Base-by-base conservation (phyloP, 2,888 invertebrate genomes). In the Oasisia sp. region DNA sequence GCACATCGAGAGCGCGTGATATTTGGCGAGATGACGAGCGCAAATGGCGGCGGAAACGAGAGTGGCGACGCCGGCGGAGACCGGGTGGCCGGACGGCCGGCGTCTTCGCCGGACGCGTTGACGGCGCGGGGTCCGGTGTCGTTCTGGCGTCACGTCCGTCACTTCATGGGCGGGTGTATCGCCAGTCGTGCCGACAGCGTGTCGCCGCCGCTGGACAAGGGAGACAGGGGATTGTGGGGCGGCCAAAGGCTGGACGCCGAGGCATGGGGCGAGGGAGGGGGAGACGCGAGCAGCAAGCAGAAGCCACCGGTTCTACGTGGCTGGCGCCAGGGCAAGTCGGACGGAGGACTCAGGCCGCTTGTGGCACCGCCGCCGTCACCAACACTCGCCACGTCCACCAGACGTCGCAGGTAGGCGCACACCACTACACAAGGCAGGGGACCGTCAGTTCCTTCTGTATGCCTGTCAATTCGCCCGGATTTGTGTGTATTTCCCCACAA, bases 1-100 rank as follows among this genome's bases (percentile, higher is more conserved):
- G 7, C n/a, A 74, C 38, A 38, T 38, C 38, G 74, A 19, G 74
- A 74, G 74, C 27, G 27, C 74, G 27, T 27, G 74, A 74, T 27
- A 74, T 74, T 56, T 74, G 74, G 74, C 74, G n/a, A 19, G 74
- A 74, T 74, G 74, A 74, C 74, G 74, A 74, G n/a, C 74, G 19
- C 74, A 7, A n/a, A 74, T n/a, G 74, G 74, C 74, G 74, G 74
- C 74, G 27, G 74, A n/a, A 74, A 74, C 27, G 74, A 74, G 74
- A 74, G 74, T 74, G 74, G 27, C n/a, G 74, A 74, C 27, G 74
- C 74, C 74, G 74, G 74, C 74, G 74, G 74, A 74, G 74, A 74
- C 74, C 74, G 74, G 1, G 27, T 27, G 74, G 74, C 14, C 74
- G 74, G 74, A 19, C 74, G 27, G 8, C 4, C 74, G 14, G 74